These are phyloP conservation scores for Amphimallon solstitiale DNA, from an alignment of 2,888 invertebrate species.

Conservation along the genomic window DNA sequence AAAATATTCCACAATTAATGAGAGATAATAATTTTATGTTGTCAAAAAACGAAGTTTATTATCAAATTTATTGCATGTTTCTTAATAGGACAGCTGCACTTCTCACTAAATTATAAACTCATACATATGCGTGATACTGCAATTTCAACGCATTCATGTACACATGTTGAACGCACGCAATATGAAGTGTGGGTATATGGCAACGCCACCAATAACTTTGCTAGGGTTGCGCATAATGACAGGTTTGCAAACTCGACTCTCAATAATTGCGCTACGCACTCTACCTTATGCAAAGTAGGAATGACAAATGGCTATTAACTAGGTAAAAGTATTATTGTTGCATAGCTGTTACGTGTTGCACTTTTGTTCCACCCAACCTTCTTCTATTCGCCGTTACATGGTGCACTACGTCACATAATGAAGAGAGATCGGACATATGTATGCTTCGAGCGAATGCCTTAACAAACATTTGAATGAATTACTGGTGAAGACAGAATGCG, in stretches of 20 bases:
- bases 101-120: too few relatives aligned
- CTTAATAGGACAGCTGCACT: too few relatives aligned
- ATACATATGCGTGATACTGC: background rate
- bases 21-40: too few relatives aligned
- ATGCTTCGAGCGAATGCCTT: slow-evolving; percentile 23
- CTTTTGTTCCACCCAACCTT: slow-evolving; percentile 31
- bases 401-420: too few relatives aligned
- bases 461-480: slow-evolving; percentile 34
- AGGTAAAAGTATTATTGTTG: slow-evolving; percentile 47
- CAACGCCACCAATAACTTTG: background rate
- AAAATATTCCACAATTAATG: too few relatives aligned
- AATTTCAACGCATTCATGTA: background rate
- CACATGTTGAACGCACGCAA: background rate
- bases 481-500: slow-evolving; percentile 17
- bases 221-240: slow-evolving; percentile 19
- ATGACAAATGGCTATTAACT: slow-evolving; percentile 48
- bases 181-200: too few relatives aligned
- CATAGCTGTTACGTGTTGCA: slow-evolving; percentile 32
- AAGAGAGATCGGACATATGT: slow-evolving; percentile 19
- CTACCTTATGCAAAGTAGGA: slow-evolving; percentile 44
- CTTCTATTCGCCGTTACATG: background rate
- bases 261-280: slow-evolving; percentile 46
- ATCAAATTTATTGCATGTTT: background rate
- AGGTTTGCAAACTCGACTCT: slow-evolving; percentile 37
- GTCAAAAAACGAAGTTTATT: too few relatives aligned